A percentile compares a stretch with the other conserved stretches of the same genome.
These are phyloP conservation scores for Thunnus thynnus DNA, from an alignment of 2,113 vertebrate genomes.

Conservation along the genomic window DNA sequence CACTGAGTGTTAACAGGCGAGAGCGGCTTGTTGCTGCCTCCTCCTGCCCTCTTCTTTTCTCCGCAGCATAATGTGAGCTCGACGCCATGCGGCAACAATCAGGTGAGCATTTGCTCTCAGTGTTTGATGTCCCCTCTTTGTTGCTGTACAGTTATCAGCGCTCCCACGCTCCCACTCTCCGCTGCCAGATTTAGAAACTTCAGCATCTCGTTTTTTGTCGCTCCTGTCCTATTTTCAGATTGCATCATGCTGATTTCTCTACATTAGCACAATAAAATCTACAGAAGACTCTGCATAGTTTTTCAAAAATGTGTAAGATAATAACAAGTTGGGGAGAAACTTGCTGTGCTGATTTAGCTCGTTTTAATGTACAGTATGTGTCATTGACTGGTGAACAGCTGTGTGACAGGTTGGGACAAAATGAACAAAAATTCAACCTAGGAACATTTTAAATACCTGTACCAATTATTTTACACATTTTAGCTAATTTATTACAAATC, in stretches of 20 bases:
- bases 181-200: constrained; percentile 52
- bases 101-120: constrained; percentile 47
- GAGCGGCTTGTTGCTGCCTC: constrained; percentile 52
- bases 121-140: constrained; percentile 61
- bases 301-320: constrained; percentile 7
- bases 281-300: neutral
- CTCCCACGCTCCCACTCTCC: constrained; percentile 26
- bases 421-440: neutral
- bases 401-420: constrained; percentile 5
- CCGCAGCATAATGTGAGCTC: constrained; percentile 18
- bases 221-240: constrained; percentile 28
- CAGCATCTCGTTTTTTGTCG: constrained; percentile 10
- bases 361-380: constrained; percentile 1
- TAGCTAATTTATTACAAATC: constrained; percentile 26
- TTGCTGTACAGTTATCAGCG: constrained; percentile 38
- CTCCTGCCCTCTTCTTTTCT: constrained; percentile 37
- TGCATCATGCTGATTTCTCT: constrained; percentile 24
- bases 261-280: constrained; percentile 37
- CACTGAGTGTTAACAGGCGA: constrained; percentile 71
- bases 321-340: neutral
- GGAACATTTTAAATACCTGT: constrained; percentile 34
- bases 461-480: constrained; percentile 31
- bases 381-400: neutral
- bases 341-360: constrained; percentile 42
- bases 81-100: constrained; percentile 24